Conservation (phyloP, 2,113 vertebrate genomes). For the Lasiurus borealis region DNA sequence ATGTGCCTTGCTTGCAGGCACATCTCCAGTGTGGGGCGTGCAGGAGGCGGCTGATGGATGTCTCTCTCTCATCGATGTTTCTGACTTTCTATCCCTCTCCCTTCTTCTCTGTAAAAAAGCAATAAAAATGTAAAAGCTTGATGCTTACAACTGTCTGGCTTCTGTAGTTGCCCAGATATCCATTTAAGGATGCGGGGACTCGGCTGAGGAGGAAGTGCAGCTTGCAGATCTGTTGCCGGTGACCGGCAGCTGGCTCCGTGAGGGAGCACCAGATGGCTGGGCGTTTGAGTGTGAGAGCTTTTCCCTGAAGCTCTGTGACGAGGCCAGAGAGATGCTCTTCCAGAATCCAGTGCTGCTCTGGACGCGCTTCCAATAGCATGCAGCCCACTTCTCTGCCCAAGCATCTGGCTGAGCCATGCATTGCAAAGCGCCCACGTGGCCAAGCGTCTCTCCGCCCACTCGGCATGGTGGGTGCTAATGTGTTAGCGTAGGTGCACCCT, state of each 20-base stretch:
- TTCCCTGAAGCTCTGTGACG: neutral
- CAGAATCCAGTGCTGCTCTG: too few species aligned
- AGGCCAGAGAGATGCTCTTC: neutral
- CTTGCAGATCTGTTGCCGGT: neutral
- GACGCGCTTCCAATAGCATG: fast-evolving
- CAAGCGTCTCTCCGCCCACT: neutral
- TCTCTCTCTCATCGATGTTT: too few species aligned
- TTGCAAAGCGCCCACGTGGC: fast-evolving
- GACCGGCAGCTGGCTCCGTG: neutral
- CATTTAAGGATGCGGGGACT: neutral
- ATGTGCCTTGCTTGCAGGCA: too few species aligned
- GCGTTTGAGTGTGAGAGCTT: neutral
- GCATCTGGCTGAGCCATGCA: neutral
- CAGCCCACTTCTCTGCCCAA: neutral
- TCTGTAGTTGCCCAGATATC: neutral
- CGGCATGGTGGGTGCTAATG: neutral
- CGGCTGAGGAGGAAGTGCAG: neutral
- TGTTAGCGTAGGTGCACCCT: neutral
- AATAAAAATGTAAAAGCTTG: neutral
- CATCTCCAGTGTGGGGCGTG: too few species aligned
- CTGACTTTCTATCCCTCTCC: too few species aligned
- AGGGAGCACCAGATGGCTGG: neutral
- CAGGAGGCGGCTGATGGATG: too few species aligned
- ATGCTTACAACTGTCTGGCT: neutral
- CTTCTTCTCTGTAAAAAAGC: too few species aligned